Conservation (phyloP, 2,888 invertebrate species). For the Amphipyra berbera region DNA sequence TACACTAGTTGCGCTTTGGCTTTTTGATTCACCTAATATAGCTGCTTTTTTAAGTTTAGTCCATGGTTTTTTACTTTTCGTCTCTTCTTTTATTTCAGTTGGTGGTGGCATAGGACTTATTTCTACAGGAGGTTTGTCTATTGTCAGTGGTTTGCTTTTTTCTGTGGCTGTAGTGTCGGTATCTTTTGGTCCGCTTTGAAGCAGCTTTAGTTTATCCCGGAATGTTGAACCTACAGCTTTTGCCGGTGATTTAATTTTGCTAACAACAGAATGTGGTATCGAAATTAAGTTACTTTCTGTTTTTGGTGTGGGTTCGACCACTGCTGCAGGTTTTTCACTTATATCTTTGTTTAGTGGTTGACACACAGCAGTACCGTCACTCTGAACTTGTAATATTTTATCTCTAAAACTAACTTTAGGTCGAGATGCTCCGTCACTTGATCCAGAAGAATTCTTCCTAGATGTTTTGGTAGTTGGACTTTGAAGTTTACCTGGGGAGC, state of each 20-base stretch:
- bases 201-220: constrained; percentile 85
- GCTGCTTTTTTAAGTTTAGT: constrained; percentile 94
- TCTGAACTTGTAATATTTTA: constrained; percentile 90
- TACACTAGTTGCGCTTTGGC: constrained; percentile 77
- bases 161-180: constrained; percentile 67
- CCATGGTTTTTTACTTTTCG: constrained; percentile 92
- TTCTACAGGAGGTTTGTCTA: constrained; percentile 77
- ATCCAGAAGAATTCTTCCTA: constrained; percentile 86
- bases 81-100: constrained; percentile 75
- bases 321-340: constrained; percentile 82
- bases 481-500: constrained; percentile 85
- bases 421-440: constrained; percentile 80
- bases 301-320: constrained; percentile 85
- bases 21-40: constrained; percentile 89
- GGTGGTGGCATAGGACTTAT: constrained; percentile 71
- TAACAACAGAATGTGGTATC: constrained; percentile 87
- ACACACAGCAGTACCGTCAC: constrained; percentile 85
- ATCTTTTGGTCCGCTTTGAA: constrained; percentile 83
- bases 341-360: constrained; percentile 83
- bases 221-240: constrained; percentile 86
- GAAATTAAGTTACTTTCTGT: constrained; percentile 85
- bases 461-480: constrained; percentile 85
- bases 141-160: constrained; percentile 69
- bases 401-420: constrained; percentile 91
- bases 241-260: constrained; percentile 88